Percentiles rank a stretch among this genome's conserved stretches.
Evolutionary conservation across 2,797 vertebrate genomes (phyloP).

Genomic region (Coregonus suidteri): DNA sequence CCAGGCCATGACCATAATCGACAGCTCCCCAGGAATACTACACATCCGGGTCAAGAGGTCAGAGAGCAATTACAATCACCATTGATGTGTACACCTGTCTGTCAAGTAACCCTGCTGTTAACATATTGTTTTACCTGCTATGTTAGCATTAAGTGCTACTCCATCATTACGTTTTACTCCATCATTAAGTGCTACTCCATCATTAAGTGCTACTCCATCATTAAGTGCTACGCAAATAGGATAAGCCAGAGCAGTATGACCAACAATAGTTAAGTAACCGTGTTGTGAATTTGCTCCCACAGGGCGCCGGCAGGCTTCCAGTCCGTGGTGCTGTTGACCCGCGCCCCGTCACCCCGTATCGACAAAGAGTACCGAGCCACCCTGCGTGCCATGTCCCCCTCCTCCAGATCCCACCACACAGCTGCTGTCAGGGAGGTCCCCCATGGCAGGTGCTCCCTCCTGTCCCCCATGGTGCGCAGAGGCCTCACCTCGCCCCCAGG

Average conservation of each 20-base stretch:
- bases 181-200: too few species aligned
- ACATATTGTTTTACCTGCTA: background rate
- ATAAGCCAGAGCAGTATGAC: background rate
- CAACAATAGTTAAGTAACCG: background rate
- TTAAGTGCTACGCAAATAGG: too few species aligned
- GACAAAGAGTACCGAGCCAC: conserved; percentile 82
- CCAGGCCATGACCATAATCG: conserved; percentile 93
- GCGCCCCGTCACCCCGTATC: conserved; percentile 81
- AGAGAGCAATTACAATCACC: conserved; percentile 33
- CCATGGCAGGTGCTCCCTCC: conserved; percentile 58
- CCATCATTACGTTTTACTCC: too few species aligned
- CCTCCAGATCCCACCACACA: conserved; percentile 68
- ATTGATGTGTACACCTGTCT: background rate
- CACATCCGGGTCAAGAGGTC: conserved; percentile 90
- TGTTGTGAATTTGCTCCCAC: background rate
- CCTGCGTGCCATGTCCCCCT: conserved; percentile 79
- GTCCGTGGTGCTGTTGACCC: conserved; percentile 78
- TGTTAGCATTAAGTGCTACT: background rate
- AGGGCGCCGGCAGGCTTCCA: conserved; percentile 78
- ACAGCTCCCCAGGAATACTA: conserved; percentile 83
- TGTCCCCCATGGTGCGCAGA: conserved; percentile 54
- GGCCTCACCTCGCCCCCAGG: conserved; percentile 88
- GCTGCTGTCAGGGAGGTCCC: conserved; percentile 66
- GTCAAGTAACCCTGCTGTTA: background rate
- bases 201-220: too few species aligned